A percentile compares a stretch with the other conserved stretches of the same genome.
These are phyloP conservation scores for Oceanodroma leucorhoa DNA, from an alignment of 2,797 vertebrate genomes.

Conservation along the genomic window DNA sequence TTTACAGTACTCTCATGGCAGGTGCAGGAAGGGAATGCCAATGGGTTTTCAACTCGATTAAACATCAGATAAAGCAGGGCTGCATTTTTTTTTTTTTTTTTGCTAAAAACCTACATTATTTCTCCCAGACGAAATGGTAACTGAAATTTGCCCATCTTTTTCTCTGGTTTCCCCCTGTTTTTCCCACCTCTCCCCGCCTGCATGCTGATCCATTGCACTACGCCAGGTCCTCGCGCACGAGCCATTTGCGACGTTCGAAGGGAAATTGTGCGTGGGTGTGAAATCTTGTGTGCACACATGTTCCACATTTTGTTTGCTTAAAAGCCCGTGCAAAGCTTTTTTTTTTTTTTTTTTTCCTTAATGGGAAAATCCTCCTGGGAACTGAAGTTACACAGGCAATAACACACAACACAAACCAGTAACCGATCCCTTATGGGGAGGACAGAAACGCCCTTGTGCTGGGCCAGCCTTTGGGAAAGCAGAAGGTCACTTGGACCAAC, in stretches of 20 bases:
- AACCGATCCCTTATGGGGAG: background rate
- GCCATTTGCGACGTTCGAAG: slow-evolving; percentile 20
- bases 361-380: slow-evolving; percentile 35
- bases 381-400: background rate
- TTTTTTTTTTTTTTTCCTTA: background rate
- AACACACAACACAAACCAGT: background rate
- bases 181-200: background rate
- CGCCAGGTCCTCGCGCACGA: background rate
- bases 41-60: background rate
- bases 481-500: background rate
- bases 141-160: background rate
- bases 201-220: background rate
- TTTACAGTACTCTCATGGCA: background rate
- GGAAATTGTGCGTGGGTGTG: slow-evolving; percentile 58
- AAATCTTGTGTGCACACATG: slow-evolving; percentile 60
- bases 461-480: slow-evolving; percentile 3
- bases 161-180: background rate
- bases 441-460: background rate
- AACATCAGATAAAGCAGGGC: background rate
- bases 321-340: slow-evolving; percentile 37
- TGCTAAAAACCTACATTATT: background rate
- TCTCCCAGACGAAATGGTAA: background rate
- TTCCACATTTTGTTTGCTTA: slow-evolving; percentile 64
- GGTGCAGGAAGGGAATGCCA: background rate
- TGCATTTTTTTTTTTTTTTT: background rate